Percentiles rank a stretch among this genome's conserved stretches.
Conservation (phyloP, 2,797 vertebrate species). For the Acrossocheilus wenchowensis region DNA sequence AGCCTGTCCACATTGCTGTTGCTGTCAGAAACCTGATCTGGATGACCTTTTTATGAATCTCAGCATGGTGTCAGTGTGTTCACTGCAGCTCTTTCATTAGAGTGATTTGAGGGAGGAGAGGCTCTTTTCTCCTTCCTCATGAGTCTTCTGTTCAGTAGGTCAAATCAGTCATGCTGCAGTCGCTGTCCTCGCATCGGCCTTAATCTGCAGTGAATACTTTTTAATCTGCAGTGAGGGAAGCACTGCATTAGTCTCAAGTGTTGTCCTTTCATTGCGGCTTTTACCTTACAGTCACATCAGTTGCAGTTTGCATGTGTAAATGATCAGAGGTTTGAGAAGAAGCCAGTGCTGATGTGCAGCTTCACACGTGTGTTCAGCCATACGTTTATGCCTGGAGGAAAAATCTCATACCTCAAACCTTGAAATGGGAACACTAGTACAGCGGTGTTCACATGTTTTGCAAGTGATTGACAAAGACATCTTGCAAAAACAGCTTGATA, state of each 20-base stretch:
- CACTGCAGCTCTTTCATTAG: neutral
- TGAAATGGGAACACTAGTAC: neutral
- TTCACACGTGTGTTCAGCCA: neutral
- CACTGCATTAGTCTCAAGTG: neutral
- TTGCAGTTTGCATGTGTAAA: neutral
- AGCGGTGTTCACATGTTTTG: neutral
- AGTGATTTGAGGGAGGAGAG: constrained; percentile 11
- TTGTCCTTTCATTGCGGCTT: neutral
- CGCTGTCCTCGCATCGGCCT: neutral
- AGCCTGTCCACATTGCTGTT: constrained; percentile 9
- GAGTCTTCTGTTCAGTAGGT: constrained; percentile 4
- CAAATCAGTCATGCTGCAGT: neutral
- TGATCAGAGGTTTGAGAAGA: neutral
- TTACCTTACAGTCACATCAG: neutral
- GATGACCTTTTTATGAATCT: constrained; percentile 11
- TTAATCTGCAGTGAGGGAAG: neutral
- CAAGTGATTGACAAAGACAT: neutral
- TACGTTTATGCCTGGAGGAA: neutral
- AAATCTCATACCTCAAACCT: neutral
- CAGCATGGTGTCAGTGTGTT: neutral
- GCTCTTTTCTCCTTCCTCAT: neutral
- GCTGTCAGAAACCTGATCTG: constrained; percentile 21
- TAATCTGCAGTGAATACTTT: constrained; percentile 14
- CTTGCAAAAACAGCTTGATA: neutral
- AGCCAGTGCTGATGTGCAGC: neutral